phyloP scores from a whole-genome alignment of 2,113 vertebrate genomes.

The Dinomys branickii region DNA sequence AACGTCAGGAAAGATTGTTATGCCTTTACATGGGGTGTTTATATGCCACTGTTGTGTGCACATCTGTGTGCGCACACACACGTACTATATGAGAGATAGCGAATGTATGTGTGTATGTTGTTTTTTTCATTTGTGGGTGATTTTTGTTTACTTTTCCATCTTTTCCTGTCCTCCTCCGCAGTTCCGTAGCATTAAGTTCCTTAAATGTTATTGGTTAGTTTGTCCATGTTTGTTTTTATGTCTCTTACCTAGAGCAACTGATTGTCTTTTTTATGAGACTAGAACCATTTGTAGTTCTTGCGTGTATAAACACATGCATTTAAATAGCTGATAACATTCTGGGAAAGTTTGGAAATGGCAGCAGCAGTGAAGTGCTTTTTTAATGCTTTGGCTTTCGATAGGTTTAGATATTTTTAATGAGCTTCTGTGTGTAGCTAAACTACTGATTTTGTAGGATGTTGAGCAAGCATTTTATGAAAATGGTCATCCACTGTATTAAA shows the following conservation, averaged over 20 bases:
- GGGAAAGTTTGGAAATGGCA: not conserved
- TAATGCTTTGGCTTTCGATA: not conserved
- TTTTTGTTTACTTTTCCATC: not conserved
- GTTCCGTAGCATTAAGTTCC: not conserved
- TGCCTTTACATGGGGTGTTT: not conserved
- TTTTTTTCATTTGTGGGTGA: not conserved
- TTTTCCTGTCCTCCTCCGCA: not conserved
- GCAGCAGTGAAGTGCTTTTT: not conserved
- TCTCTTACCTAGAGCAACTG: not conserved
- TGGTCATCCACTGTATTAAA: not conserved
- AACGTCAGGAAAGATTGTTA: not conserved
- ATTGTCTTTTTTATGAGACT: not conserved
- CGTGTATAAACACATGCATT: not conserved
- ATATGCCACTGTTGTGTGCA: not conserved
- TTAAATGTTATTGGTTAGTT: not conserved
- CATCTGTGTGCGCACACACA: not conserved
- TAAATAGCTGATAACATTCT: not conserved
- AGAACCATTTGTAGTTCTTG: not conserved
- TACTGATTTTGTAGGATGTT: not conserved
- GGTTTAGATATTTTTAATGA: not conserved
- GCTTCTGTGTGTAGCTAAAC: slow-evolving; percentile 49
- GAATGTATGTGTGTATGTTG: not conserved
- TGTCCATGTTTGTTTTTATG: slow-evolving; percentile 37
- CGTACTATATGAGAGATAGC: not conserved
- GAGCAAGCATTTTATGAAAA: not conserved